These are phyloP conservation scores for Entomobrya multifasciata DNA, from an alignment of 2,888 invertebrate species.

Conservation along the genomic window DNA sequence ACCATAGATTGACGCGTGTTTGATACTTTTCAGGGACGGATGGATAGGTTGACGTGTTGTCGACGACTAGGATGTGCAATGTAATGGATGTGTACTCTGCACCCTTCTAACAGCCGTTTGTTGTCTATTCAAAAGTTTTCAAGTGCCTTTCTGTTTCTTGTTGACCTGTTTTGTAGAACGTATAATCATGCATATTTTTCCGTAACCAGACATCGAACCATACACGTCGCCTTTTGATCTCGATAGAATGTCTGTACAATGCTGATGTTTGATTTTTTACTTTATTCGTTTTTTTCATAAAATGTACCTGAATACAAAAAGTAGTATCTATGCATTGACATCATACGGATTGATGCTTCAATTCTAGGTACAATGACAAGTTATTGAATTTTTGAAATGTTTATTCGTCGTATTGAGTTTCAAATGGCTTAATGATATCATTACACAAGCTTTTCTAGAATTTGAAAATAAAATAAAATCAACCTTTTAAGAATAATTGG, in stretches of 20 bases:
- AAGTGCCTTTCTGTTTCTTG: background rate
- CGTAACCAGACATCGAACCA: background rate
- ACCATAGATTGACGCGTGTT: constrained; percentile 36
- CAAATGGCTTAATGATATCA: too few relatives aligned
- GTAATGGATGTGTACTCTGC: constrained; percentile 25
- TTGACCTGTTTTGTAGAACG: constrained; percentile 22
- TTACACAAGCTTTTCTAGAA: too few relatives aligned
- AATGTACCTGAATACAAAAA: too few relatives aligned
- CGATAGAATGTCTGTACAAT: background rate
- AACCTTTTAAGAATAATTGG: too few relatives aligned
- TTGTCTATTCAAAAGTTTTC: background rate
- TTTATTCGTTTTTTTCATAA: too few relatives aligned
- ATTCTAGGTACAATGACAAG: too few relatives aligned
- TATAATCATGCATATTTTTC: background rate
- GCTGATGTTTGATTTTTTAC: background rate
- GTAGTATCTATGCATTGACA: too few relatives aligned
- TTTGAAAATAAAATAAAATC: too few relatives aligned
- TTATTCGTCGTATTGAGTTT: too few relatives aligned
- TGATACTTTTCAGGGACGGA: constrained; percentile 50
- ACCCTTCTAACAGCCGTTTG: background rate
- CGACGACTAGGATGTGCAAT: constrained; percentile 29
- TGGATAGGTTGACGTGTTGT: constrained; percentile 36
- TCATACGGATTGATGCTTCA: too few relatives aligned
- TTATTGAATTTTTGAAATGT: too few relatives aligned
- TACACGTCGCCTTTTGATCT: background rate